phyloP scores from a whole-genome alignment of 1,140 invertebrate species.

The Solenopsis fugax region DNA sequence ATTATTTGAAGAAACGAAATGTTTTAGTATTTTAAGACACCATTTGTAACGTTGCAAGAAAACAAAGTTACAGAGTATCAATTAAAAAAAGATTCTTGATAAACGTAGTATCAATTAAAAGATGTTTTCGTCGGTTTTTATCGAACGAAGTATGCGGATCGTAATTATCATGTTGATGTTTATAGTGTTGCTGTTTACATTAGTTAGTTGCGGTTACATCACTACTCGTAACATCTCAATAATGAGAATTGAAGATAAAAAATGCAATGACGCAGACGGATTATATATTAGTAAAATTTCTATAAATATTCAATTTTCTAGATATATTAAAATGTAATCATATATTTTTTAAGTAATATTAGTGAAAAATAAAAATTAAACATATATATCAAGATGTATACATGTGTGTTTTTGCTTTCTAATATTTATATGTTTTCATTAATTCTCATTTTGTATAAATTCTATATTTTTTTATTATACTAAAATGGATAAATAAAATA shows the following conservation, averaged over 20 bases:
- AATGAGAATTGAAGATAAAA: conserved; percentile 7
- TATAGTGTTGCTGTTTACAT: too few relatives aligned
- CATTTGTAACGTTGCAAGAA: background rate
- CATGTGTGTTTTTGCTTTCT: background rate
- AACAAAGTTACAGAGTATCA: background rate
- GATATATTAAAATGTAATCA: background rate
- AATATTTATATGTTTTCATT: background rate
- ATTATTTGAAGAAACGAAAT: background rate
- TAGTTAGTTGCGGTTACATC: too few relatives aligned
- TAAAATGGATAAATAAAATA: conserved; percentile 1
- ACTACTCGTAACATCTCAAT: background rate
- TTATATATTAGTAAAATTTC: conserved; percentile 8
- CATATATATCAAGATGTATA: background rate
- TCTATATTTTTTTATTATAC: background rate
- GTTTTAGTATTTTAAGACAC: background rate
- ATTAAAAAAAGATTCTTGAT: background rate
- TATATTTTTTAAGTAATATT: background rate
- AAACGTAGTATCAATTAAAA: too few relatives aligned
- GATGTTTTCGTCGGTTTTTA: too few relatives aligned
- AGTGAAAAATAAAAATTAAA: background rate
- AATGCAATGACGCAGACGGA: background rate
- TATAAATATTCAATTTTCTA: background rate
- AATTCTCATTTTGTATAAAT: background rate
- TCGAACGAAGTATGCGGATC: too few relatives aligned
- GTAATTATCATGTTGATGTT: too few relatives aligned